Conservation (phyloP, 1,140 invertebrate genomes). For the Diorhabda sublineata region DNA sequence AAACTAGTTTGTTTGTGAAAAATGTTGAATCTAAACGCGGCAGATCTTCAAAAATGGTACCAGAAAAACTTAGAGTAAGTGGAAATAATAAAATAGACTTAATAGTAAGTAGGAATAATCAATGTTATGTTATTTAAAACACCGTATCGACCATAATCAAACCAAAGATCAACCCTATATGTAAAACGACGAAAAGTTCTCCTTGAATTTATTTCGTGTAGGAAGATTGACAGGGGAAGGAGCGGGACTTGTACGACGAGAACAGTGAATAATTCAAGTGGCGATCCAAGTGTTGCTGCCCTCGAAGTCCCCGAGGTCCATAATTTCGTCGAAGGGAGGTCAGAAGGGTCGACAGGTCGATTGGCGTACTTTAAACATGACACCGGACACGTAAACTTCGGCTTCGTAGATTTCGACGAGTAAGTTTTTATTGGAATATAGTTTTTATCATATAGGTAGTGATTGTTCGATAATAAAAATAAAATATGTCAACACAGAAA, state of each 20-base stretch:
- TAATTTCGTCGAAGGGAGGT: background rate
- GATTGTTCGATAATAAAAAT: too few species aligned
- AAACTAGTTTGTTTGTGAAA: too few species aligned
- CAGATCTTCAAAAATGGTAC: too few species aligned
- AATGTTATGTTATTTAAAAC: too few species aligned
- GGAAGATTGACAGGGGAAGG: background rate
- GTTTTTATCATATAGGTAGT: too few species aligned
- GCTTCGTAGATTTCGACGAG: slow-evolving; percentile 32
- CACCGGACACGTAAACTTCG: slow-evolving; percentile 31
- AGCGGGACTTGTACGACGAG: background rate
- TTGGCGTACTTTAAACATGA: slow-evolving; percentile 30
- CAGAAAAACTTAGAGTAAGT: too few species aligned
- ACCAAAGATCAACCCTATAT: background rate
- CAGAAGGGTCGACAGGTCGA: slow-evolving; percentile 3
- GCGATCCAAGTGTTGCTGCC: background rate
- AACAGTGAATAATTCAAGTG: slow-evolving; percentile 13
- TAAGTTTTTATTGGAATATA: slow-evolving; percentile 16
- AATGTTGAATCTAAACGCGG: too few species aligned
- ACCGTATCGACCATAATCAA: too few species aligned
- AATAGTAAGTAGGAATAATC: too few species aligned
- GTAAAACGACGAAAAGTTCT: background rate
- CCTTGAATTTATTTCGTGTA: background rate
- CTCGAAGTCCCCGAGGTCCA: slow-evolving; percentile 3
- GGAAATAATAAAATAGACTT: too few species aligned
- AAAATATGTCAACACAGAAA: too few species aligned